Evolutionary conservation across 1,140 invertebrate species (phyloP).

Genomic region (Calephelis nemesis): DNA sequence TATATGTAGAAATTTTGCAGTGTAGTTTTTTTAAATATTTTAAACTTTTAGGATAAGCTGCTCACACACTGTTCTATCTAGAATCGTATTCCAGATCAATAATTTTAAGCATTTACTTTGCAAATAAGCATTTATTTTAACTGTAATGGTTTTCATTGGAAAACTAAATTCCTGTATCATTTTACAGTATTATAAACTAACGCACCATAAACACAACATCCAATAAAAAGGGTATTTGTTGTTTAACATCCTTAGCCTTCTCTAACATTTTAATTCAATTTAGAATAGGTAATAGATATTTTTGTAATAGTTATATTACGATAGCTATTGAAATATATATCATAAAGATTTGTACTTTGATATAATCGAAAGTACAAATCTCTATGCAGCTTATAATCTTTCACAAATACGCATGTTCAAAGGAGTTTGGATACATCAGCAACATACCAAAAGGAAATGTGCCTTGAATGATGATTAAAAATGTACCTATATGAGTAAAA

Average conservation of each 20-base stretch:
- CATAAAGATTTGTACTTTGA: conserved; percentile 31
- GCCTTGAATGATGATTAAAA: conserved; percentile 66
- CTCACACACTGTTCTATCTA: conserved; percentile 23
- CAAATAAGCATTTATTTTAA: conserved; percentile 39
- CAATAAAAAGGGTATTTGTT: conserved; percentile 66
- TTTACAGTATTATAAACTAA: conserved; percentile 27
- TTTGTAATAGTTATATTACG: conserved; percentile 75
- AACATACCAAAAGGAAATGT: conserved; percentile 77
- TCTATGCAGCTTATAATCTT: conserved; percentile 45
- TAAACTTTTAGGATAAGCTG: background rate
- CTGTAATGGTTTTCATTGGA: background rate
- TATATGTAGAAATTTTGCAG: no score
- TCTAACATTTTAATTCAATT: conserved; percentile 69
- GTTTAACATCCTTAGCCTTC: conserved; percentile 75
- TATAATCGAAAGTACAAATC: conserved; percentile 19
- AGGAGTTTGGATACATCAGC: conserved; percentile 76
- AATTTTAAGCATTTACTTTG: conserved; percentile 29
- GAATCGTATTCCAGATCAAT: conserved; percentile 26
- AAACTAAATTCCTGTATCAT: conserved; percentile 30
- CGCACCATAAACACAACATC: conserved; percentile 58
- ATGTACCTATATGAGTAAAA: conserved; percentile 57
- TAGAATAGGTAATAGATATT: conserved; percentile 75
- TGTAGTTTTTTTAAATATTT: background rate
- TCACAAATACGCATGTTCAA: conserved; percentile 63
- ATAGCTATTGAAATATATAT: conserved; percentile 29